A percentile compares a stretch with the other conserved stretches of the same genome.
phyloP scores from a whole-genome alignment of 2,888 invertebrate genomes.

The Netelia melanura region DNA sequence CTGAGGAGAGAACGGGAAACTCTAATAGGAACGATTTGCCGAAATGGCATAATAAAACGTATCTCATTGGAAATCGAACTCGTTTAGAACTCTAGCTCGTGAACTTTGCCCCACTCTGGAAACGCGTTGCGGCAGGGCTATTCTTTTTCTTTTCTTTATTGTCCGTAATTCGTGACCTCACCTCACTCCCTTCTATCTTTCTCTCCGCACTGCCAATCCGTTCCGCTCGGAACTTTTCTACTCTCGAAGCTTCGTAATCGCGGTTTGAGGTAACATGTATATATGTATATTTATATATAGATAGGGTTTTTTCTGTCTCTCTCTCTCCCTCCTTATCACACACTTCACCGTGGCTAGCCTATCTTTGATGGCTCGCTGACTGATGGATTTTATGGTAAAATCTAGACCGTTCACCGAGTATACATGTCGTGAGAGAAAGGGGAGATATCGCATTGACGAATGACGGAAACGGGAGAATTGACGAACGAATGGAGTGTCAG shows the following conservation, averaged over 20 bases:
- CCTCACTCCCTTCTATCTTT: slow-evolving; percentile 5
- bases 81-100: slow-evolving; percentile 64
- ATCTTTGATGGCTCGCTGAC: slow-evolving; percentile 40
- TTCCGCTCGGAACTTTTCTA: slow-evolving; percentile 50
- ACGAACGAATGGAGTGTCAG: slow-evolving; percentile 35
- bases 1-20: slow-evolving; percentile 1
- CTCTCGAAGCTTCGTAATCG: slow-evolving; percentile 31
- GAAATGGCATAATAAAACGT: slow-evolving; percentile 76
- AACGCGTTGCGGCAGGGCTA: slow-evolving; percentile 2
- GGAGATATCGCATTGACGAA: slow-evolving; percentile 55
- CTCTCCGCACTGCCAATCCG: slow-evolving; percentile 14
- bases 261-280: slow-evolving; percentile 11
- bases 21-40: slow-evolving; percentile 75
- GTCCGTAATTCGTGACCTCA: not conserved
- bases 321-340: slow-evolving; percentile 51
- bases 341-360: slow-evolving; percentile 15
- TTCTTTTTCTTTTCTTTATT: slow-evolving; percentile 28
- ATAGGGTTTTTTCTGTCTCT: not conserved
- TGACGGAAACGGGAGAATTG: slow-evolving; percentile 47
- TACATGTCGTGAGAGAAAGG: slow-evolving; percentile 4
- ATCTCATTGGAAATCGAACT: slow-evolving; percentile 72
- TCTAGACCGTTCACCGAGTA: slow-evolving; percentile 24
- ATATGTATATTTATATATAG: slow-evolving; percentile 19
- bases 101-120: slow-evolving; percentile 63
- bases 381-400: slow-evolving; percentile 64